These are phyloP conservation scores for Plodia interpunctella DNA, from an alignment of 1,140 invertebrate species.

Conservation along the genomic window DNA sequence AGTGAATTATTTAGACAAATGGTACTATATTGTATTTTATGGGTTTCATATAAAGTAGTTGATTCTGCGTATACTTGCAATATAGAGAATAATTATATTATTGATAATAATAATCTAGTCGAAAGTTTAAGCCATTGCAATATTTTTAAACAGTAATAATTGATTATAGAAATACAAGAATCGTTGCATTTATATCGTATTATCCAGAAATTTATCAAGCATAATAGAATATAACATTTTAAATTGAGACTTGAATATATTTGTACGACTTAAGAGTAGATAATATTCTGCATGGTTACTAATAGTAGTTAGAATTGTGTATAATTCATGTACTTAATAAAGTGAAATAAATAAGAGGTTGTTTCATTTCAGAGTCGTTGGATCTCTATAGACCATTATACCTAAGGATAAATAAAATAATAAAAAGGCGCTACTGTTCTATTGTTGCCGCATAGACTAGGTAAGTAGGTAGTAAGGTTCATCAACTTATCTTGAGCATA, in stretches of 20 bases:
- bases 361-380: slow-evolving; percentile 11
- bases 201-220: slow-evolving; percentile 14
- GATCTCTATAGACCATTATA: too few species aligned
- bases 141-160: slow-evolving; percentile 47
- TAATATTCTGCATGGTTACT: slow-evolving; percentile 53
- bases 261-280: slow-evolving; percentile 33
- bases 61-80: slow-evolving; percentile 31
- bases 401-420: too few species aligned
- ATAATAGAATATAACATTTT: slow-evolving; percentile 27
- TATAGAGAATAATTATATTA: slow-evolving; percentile 52
- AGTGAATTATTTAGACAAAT: slow-evolving; percentile 4
- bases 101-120: slow-evolving; percentile 72
- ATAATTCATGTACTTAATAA: slow-evolving; percentile 43
- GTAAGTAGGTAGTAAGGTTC: too few species aligned
- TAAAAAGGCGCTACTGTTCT: too few species aligned
- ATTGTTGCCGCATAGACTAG: too few species aligned
- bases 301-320: slow-evolving; percentile 50
- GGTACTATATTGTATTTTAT: slow-evolving; percentile 4
- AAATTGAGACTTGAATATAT: slow-evolving; percentile 33
- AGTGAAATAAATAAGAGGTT: slow-evolving; percentile 21
- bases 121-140: slow-evolving; percentile 71
- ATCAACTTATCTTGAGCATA: too few species aligned
- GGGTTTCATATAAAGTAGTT: slow-evolving; percentile 3
- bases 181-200: slow-evolving; percentile 35
- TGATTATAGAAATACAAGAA: slow-evolving; percentile 29